phyloP scores from a whole-genome alignment of 2,888 invertebrate species.

The Chironomus riparius region DNA sequence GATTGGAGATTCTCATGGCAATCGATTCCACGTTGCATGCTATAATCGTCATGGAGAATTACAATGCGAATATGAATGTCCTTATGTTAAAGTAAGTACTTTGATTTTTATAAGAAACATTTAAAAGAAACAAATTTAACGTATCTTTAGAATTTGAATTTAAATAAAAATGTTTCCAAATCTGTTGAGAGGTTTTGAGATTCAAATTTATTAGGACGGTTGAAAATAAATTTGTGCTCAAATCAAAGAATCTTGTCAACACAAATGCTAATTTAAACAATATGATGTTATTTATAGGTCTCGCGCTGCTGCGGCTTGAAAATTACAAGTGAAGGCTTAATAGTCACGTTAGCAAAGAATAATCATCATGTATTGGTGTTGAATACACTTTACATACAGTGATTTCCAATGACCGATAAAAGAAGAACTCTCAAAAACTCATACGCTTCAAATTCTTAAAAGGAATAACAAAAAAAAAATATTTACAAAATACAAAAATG shows the following conservation, averaged over 20 bases:
- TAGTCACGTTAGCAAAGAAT: slow-evolving; percentile 94
- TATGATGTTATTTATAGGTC: slow-evolving; percentile 54
- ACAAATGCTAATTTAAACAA: slow-evolving; percentile 13
- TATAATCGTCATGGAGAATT: slow-evolving; percentile 81
- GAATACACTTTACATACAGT: slow-evolving; percentile 86
- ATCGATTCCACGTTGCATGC: slow-evolving; percentile 94
- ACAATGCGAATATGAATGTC: slow-evolving; percentile 91
- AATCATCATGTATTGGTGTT: slow-evolving; percentile 97
- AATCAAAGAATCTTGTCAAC: background rate
- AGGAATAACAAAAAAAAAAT: background rate
- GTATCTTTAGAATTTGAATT: no score
- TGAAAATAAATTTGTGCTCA: no score
- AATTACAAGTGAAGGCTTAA: slow-evolving; percentile 93
- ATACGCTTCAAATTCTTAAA: slow-evolving; percentile 24
- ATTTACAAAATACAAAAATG: slow-evolving; percentile 22
- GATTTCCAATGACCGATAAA: slow-evolving; percentile 47
- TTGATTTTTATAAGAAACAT: no score
- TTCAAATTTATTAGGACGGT: no score
- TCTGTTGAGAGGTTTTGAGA: background rate
- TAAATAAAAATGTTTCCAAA: no score
- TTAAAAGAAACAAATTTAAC: no score
- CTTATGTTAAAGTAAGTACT: slow-evolving; percentile 80
- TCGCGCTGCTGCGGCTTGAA: slow-evolving; percentile 96
- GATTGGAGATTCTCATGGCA: slow-evolving; percentile 95
- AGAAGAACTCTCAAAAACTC: slow-evolving; percentile 31